Evolutionary conservation across 2,888 invertebrate genomes (phyloP), one percentile per base, ranked within the genome.

Genomic region (Ophion ellenae): DNA sequence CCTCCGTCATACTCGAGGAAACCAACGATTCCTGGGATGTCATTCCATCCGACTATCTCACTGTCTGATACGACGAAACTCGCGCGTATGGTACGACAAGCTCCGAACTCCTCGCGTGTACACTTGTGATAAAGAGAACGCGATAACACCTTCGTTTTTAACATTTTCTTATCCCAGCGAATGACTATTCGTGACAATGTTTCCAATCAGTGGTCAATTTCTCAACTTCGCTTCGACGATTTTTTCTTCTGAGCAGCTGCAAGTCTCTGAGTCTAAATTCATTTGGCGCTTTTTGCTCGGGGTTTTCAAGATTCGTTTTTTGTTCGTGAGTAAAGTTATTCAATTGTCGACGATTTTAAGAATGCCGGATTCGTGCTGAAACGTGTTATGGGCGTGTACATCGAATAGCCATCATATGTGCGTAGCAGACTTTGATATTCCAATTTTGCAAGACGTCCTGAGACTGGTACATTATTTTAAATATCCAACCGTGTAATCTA

Each of bases 21-120:
- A 88, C 85, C 2, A 87, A 87, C 53, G 92, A 93, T 84, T 90
- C 88, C 45, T 93, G 92, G 92, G 92, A 91, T 73, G 82, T 78
- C 14, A 67, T 81, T 73, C 24, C 81, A 2, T 81, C 77, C 11
- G 81, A 81, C 17, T 86, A 84, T 75, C 81, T 86, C 47, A 81
- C 69, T 17, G 86, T 86, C 40, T 84, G 66, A 84, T 53, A 53
- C 14, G 14, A 53, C 53, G 53, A 53, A 17, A 53, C 53, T 17
- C 53, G 53, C 53, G 17, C 14, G 5, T 3, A 47, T 2, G 5
- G 14, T 14, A 7, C 17, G 64, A 6, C 28, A 7, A 66, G 7
- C n/a, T 61, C 47, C 45, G 6, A 32, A 11, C 3, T 28, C 14
- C 32, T 69, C 10, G 47, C 10, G 47, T 47, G 11, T 14, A 10